phyloP scores from a whole-genome alignment of 2,888 invertebrate genomes.

The Piscicola geometra region DNA sequence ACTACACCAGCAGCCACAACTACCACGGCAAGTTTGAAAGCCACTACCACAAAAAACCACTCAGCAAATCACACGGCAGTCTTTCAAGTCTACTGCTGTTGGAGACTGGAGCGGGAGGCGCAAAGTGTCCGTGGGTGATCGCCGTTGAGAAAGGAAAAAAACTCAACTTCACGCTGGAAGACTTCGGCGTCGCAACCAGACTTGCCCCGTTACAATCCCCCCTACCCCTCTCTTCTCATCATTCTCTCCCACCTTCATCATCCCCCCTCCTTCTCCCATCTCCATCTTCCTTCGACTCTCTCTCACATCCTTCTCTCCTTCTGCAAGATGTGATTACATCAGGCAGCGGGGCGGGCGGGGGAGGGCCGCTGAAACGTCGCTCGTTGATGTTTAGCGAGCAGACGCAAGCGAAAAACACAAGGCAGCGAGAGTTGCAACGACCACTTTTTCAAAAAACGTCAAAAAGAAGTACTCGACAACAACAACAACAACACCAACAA shows the following conservation, averaged over 20 bases:
- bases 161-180: slow-evolving; percentile 42
- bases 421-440: too few species aligned
- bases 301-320: too few species aligned
- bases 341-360: too few species aligned
- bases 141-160: slow-evolving; percentile 38
- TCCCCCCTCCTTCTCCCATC: neutral
- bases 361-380: too few species aligned
- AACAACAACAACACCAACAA: neutral
- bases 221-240: neutral
- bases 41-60: neutral
- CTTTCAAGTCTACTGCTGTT: slow-evolving; percentile 38
- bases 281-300: neutral
- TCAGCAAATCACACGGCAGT: slow-evolving; percentile 31
- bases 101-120: slow-evolving; percentile 35
- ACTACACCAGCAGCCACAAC: neutral
- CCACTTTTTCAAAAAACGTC: neutral
- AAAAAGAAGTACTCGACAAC: neutral
- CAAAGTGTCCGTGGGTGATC: slow-evolving; percentile 41
- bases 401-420: neutral
- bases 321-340: too few species aligned
- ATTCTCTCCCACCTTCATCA: neutral
- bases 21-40: neutral
- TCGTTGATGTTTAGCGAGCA: neutral
- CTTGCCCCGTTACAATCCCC: neutral
- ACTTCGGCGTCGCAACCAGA: slow-evolving; percentile 40